Conservation (phyloP, 2,797 vertebrate species). For the Typhlichthys eigenmanni region DNA sequence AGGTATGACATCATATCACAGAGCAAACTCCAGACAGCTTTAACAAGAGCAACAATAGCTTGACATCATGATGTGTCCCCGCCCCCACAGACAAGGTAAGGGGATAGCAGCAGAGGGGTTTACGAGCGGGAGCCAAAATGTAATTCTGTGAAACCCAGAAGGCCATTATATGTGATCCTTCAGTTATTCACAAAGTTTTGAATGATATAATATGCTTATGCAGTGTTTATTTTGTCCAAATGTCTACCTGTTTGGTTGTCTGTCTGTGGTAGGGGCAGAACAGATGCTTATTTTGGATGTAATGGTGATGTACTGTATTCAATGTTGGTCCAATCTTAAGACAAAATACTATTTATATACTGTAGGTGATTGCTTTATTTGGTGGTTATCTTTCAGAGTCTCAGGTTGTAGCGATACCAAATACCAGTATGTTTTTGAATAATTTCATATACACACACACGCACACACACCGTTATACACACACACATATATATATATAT, state of each 20-base stretch:
- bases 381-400: too few relatives aligned
- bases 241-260: slow-evolving; percentile 6
- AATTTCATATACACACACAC: too few relatives aligned
- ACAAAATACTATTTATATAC: too few relatives aligned
- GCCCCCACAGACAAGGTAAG: slow-evolving; percentile 54
- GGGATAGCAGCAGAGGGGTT: slow-evolving; percentile 54
- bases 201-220: slow-evolving; percentile 2
- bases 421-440: too few relatives aligned
- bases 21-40: slow-evolving; percentile 42
- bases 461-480: too few relatives aligned
- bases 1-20: slow-evolving; percentile 50
- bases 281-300: not conserved
- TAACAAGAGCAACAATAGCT: slow-evolving; percentile 62
- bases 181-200: slow-evolving; percentile 14
- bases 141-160: slow-evolving; percentile 37
- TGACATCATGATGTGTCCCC: slow-evolving; percentile 65
- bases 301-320: not conserved
- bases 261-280: too few relatives aligned
- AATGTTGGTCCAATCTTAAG: too few relatives aligned
- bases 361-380: too few relatives aligned
- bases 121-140: slow-evolving; percentile 57
- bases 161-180: slow-evolving; percentile 20
- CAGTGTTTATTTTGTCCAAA: slow-evolving; percentile 11
- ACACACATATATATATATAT: too few relatives aligned
- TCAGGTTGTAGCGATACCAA: too few relatives aligned